Evolutionary conservation across 2,113 vertebrate species (phyloP), one percentile per base, ranked within the genome.

Genomic region (Dromiciops gliroides): DNA sequence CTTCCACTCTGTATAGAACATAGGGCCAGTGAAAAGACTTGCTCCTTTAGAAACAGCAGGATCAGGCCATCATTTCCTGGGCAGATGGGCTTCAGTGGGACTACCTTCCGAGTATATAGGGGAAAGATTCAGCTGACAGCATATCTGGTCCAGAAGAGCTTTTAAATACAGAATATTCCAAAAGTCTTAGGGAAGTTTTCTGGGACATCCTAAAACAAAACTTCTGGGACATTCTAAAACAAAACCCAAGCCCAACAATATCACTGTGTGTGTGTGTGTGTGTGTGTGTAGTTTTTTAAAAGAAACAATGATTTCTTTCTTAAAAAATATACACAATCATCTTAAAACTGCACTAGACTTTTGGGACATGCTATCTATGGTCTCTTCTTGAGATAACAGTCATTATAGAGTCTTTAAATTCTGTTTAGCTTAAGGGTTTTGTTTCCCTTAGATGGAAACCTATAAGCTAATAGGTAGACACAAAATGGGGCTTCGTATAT

Each of bases 391-490:
- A 53, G n/a, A 91, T 0, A 3, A 50, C 10, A 25, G 67, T 16
- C 19, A 60, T 51, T 2, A 2, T 0, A n/a, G 22, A 16, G 16
- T 37, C 48, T 51, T 91, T 94, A 51, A 89, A 90, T 91, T 90
- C 52, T 94, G 31, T 48, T 89, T 89, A 92, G 89, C 47, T 94
- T 92, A 7, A 47, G 26, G 60, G 91, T 49, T 83, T 83, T 83
- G 6, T 19, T 83, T 83, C n/a, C 37, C 53, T 94, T 8, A n/a
- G 24, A 2, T 50, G 37, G 89, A n/a, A 88, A 51, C 83, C 25
- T 83, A 51, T 48, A 94, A 92, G 51, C 37, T 37, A 50, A 90
- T n/a, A 14, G 3, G 89, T 44, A 26, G 83, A 92, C 49, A 94
- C 16, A 92, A 51, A 94, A 14, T 51, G 51, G 89, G 92, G 89